Percentiles rank a stretch among this genome's conserved stretches.
These are phyloP conservation scores for Cyphotilapia sp. DNA, from an alignment of 2,113 vertebrate genomes.

Conservation along the genomic window DNA sequence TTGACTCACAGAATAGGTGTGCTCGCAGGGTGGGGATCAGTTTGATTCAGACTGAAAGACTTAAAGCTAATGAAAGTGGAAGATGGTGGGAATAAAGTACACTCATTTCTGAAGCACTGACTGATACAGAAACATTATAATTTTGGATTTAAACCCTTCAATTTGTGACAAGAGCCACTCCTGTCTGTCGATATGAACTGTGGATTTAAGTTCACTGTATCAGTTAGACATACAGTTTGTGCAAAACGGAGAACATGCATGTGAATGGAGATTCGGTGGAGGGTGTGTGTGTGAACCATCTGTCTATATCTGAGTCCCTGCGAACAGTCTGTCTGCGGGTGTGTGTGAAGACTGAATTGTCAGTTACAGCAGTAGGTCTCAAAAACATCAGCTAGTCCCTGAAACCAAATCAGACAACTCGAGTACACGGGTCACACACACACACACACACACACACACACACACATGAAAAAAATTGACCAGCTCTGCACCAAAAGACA, in stretches of 20 bases:
- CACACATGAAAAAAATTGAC: background rate
- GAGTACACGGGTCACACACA: background rate
- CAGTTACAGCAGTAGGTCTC: constrained; percentile 20
- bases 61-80: background rate
- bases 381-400: background rate
- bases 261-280: constrained; percentile 35
- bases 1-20: constrained; percentile 28
- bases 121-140: background rate
- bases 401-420: background rate
- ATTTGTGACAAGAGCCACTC: background rate
- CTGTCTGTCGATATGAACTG: background rate
- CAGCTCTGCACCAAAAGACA: background rate
- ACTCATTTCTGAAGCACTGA: background rate
- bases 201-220: background rate
- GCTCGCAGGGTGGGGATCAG: constrained; percentile 19
- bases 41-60: constrained; percentile 38
- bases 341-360: constrained; percentile 42
- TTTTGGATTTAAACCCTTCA: constrained; percentile 11
- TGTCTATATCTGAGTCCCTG: constrained; percentile 15
- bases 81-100: background rate
- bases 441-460: background rate
- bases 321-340: constrained; percentile 51
- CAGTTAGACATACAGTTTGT: background rate
- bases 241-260: background rate
- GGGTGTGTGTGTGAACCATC: constrained; percentile 54